Conservation (phyloP, 2,888 invertebrate species). For the Pseudanteris insignis region DNA sequence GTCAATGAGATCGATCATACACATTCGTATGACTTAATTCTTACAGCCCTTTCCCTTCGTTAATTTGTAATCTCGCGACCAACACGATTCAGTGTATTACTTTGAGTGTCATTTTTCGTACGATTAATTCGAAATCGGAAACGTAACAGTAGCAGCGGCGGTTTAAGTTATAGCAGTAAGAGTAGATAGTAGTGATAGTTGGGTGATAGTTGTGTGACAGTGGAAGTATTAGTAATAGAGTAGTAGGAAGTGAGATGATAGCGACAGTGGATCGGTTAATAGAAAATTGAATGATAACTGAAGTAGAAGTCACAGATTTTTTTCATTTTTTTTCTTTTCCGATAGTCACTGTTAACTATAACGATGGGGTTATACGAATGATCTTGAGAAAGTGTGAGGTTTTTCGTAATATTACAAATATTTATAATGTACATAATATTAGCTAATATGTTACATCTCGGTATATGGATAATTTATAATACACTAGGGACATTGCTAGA, state of each 20-base stretch:
- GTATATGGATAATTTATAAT: constrained; percentile 59
- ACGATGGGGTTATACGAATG: constrained; percentile 47
- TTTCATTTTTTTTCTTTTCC: no score
- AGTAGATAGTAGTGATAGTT: constrained; percentile 32
- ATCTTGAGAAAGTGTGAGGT: constrained; percentile 50
- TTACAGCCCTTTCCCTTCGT: constrained; percentile 50
- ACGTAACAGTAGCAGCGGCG: constrained; percentile 54
- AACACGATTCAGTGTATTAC: constrained; percentile 43
- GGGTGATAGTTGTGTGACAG: constrained; percentile 45
- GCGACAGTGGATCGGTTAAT: constrained; percentile 46
- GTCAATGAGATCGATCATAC: constrained; percentile 66
- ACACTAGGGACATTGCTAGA: constrained; percentile 63
- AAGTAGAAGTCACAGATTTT: constrained; percentile 14
- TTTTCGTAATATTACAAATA: constrained; percentile 50
- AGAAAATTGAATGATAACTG: constrained; percentile 38
- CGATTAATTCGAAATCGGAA: constrained; percentile 58
- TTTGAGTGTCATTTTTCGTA: constrained; percentile 57
- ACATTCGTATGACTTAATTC: constrained; percentile 53
- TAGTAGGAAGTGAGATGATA: constrained; percentile 50
- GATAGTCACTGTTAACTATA: constrained; percentile 48
- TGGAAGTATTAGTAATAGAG: constrained; percentile 38
- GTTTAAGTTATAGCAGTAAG: constrained; percentile 41
- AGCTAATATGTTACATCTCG: constrained; percentile 62
- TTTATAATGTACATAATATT: constrained; percentile 52
- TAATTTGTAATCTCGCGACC: constrained; percentile 14